Conservation (phyloP, 2,888 invertebrate genomes). For the Tenthredo notha region DNA sequence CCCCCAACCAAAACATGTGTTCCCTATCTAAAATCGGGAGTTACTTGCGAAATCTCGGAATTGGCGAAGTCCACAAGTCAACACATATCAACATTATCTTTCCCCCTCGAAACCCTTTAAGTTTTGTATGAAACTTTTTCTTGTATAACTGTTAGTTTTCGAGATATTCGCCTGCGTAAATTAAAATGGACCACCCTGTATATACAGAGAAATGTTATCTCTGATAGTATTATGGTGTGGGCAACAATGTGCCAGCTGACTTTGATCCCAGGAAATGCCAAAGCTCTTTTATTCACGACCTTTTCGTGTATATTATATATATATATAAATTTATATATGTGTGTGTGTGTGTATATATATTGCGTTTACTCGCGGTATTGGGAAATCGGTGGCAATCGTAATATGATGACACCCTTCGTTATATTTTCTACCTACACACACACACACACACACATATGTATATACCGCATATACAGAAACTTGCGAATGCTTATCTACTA, state of each 20-base stretch:
- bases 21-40: no score
- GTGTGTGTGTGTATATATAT: not conserved
- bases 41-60: no score
- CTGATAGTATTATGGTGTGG: not conserved
- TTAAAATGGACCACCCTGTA: no score
- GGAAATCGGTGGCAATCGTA: constrained; percentile 29
- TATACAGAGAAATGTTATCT: not conserved
- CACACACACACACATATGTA: not conserved
- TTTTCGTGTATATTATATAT: not conserved
- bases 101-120: no score
- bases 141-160: no score
- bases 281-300: constrained; percentile 12
- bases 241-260: constrained; percentile 21
- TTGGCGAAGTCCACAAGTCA: no score
- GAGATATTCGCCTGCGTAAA: no score
- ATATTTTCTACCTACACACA: constrained; percentile 7
- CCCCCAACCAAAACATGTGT: no score
- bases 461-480: not conserved
- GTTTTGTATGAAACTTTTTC: no score
- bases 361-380: not conserved
- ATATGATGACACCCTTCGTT: constrained; percentile 40
- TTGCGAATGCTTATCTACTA: not conserved
- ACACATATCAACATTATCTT: no score
- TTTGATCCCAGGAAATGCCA: constrained; percentile 10
- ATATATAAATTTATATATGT: not conserved